A percentile compares a stretch with the other conserved stretches of the same genome.
These are phyloP conservation scores for Drosophila sp. DNA, from an alignment of 1,140 invertebrate genomes.

Conservation along the genomic window DNA sequence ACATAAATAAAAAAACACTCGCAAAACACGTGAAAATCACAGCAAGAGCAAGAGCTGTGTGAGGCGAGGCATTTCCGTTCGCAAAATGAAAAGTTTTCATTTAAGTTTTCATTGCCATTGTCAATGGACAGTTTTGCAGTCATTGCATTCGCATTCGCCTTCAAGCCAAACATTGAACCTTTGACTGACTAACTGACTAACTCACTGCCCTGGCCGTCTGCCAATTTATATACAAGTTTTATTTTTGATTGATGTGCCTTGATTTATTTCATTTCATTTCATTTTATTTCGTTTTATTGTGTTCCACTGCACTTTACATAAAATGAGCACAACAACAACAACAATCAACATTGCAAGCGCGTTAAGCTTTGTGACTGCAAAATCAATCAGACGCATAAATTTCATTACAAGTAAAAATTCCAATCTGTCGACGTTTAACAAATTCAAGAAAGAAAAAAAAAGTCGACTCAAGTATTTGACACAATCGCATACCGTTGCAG, in stretches of 20 bases:
- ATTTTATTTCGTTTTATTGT: constrained; percentile 16
- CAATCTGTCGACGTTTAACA: constrained; percentile 50
- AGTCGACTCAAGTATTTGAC: constrained; percentile 43
- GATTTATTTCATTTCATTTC: constrained; percentile 39
- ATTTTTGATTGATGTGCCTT: constrained; percentile 58
- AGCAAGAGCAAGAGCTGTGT: constrained; percentile 4
- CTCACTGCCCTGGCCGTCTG: constrained; percentile 48
- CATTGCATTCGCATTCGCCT: constrained; percentile 41
- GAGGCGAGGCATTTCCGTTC: constrained; percentile 41
- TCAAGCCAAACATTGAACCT: constrained; percentile 68
- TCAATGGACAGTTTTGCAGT: constrained; percentile 51
- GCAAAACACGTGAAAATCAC: constrained; percentile 43
- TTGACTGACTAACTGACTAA: constrained; percentile 56
- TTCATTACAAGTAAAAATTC: constrained; percentile 60
- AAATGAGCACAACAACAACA: constrained; percentile 53
- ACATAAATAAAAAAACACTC: constrained; percentile 33
- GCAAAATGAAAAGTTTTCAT: constrained; percentile 17
- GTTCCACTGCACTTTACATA: constrained; percentile 44
- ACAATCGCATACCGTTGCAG: constrained; percentile 23
- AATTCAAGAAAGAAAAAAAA: constrained; percentile 48
- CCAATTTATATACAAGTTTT: constrained; percentile 14
- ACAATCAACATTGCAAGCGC: constrained; percentile 20
- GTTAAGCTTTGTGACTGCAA: constrained; percentile 31
- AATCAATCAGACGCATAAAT: constrained; percentile 64
- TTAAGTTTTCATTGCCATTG: constrained; percentile 50